Evolutionary conservation across 2,888 invertebrate species (phyloP), one percentile per base, ranked within the genome.

Genomic region (Drosophila siamana): DNA sequence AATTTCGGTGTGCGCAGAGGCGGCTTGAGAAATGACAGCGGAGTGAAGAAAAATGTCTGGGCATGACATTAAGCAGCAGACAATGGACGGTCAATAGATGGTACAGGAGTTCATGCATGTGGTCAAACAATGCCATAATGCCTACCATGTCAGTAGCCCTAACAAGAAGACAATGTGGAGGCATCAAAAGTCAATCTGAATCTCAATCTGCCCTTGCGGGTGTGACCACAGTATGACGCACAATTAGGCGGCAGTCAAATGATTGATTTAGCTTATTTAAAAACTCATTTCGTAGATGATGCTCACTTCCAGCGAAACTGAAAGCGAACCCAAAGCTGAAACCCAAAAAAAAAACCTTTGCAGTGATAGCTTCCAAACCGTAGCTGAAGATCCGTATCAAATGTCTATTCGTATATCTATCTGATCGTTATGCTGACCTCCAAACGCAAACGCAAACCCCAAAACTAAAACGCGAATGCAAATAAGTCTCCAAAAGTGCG

Each of bases 221-320:
- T 66, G 88, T 79, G 73, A 60, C 64, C 61, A 41, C 38, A 48
- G 66, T 47, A 19, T 43, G 76, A 28, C 41, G 59, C 38, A 71
- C 80, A 82, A 86, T 88, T 88, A 86, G 74, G 52, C 65, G 65
- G 51, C 71, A 70, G 65, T 62, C 78, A 80, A 83, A 83, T 88
- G 85, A 85, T 85, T 88, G 87, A 85, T 85, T 86, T 78, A 57
- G 72, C 85, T 80, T 75, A 80, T 65, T 85, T 88, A 85, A 85
- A 88, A 85, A 78, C 54, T 67, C 67, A 85, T 85, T 88, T 85
- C 56, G 72, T 73, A 61, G 15, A 2, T 7, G 36, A 38, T 38
- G 36, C 52, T 67, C 67, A 86, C 88, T 88, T 86, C 66, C 66
- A 73, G 80, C 65, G 36, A 65, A 78, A 56, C 59, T 40, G 47